Evolutionary conservation across 2,888 invertebrate genomes (phyloP).

Genomic region (Acleris literana): DNA sequence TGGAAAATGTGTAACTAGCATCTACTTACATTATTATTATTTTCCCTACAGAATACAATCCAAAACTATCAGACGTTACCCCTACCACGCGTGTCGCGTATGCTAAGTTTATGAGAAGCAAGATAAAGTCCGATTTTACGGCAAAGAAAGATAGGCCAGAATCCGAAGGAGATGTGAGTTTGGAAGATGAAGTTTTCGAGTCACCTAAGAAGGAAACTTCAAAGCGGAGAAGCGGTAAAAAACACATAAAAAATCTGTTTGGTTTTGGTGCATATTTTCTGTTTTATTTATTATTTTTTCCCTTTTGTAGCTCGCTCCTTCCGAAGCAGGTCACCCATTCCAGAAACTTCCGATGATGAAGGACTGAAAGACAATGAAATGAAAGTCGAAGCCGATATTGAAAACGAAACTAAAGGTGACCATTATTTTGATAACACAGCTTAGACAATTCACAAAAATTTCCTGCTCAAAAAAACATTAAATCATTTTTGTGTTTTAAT

Average conservation of each 20-base stretch:
- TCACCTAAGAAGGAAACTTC: slow-evolving; percentile 50
- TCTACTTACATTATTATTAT: no score
- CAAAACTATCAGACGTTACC: slow-evolving; percentile 88
- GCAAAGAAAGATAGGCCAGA: slow-evolving; percentile 48
- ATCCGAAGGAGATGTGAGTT: slow-evolving; percentile 37
- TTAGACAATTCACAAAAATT: no score
- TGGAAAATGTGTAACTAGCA: no score
- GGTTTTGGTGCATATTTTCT: neutral
- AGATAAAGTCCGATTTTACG: slow-evolving; percentile 84
- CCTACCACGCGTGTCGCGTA: slow-evolving; percentile 92
- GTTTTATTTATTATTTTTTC: neutral
- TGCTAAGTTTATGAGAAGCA: slow-evolving; percentile 93
- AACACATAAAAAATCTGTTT: neutral
- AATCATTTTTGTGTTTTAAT: no score
- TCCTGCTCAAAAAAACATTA: no score
- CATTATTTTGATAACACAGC: neutral
- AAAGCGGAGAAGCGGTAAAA: slow-evolving; percentile 51
- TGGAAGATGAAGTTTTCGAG: slow-evolving; percentile 68
- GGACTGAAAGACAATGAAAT: slow-evolving; percentile 64
- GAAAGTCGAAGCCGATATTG: slow-evolving; percentile 72
- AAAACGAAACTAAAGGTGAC: slow-evolving; percentile 61
- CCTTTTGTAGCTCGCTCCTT: slow-evolving; percentile 61
- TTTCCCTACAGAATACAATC: slow-evolving; percentile 88
- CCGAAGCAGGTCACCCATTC: slow-evolving; percentile 84
- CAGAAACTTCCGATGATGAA: slow-evolving; percentile 82